phyloP scores from a whole-genome alignment of 2,888 invertebrate genomes.

The Xestobium rufovillosum region DNA sequence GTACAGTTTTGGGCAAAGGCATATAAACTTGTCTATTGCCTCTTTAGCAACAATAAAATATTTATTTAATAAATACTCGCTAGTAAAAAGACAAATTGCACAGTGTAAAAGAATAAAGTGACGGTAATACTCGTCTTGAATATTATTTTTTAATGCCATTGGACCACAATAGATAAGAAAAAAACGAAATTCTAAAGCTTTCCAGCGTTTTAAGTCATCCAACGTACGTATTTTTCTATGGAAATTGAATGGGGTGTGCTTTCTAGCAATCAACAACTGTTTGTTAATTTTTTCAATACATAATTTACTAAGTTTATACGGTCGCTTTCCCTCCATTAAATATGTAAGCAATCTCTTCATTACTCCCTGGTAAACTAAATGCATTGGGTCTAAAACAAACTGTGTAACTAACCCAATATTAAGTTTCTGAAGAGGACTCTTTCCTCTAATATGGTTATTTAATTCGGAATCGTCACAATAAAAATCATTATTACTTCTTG shows the following conservation, averaged over 20 bases:
- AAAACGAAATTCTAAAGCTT: constrained; percentile 9
- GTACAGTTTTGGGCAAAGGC: constrained; percentile 2
- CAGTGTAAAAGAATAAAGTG: constrained; percentile 8
- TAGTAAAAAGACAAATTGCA: constrained; percentile 6
- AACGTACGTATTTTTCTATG: constrained; percentile 8
- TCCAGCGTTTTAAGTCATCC: constrained; percentile 8
- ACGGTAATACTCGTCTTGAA: constrained; percentile 1
- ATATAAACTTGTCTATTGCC: constrained; percentile 2
- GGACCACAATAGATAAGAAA: constrained; percentile 11
- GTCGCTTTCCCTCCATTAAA: constrained; percentile 9
- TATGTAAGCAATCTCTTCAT: constrained; percentile 6
- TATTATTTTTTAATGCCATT: constrained; percentile 9
- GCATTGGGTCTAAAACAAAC: constrained; percentile 2
- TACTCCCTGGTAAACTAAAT: background rate
- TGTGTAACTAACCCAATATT: background rate
- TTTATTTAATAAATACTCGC: constrained; percentile 5
- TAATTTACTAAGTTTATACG: constrained; percentile 12
- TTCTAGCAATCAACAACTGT: background rate
- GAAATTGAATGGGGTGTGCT: too few species aligned
- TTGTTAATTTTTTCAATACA: background rate
- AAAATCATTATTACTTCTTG: background rate
- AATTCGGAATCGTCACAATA: too few species aligned
- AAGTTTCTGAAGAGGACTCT: background rate
- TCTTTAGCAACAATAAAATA: constrained; percentile 10
- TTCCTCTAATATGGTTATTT: background rate